Evolutionary conservation across 2,888 invertebrate genomes (phyloP), one percentile per base, ranked within the genome.

Genomic region (Pristionchus entomophagus): DNA sequence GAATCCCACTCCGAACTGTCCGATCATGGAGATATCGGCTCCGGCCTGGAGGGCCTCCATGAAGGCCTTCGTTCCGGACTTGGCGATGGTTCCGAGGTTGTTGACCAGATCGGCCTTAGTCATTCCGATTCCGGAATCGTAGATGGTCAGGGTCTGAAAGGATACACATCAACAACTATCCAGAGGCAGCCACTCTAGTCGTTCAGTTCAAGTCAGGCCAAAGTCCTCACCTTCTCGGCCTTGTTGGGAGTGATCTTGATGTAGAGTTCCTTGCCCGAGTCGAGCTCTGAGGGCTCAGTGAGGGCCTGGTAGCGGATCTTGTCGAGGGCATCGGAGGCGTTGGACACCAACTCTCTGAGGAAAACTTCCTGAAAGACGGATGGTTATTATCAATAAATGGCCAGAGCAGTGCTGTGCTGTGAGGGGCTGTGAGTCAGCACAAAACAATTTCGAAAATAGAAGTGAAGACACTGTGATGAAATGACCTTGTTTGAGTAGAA

Each of bases 1-100:
- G 96, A 99, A 99, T 95, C 99, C 99, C 90, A 99, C 99, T 95
- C 99, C 99, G 95, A 99, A 99, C 95, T 99, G 99, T 95, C 99
- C 99, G 94, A 99, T 99, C 99, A 99, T 99, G 91, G 97, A 97
- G 92, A 99, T 99, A 93, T 99, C 99, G 86, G 99, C 99, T 89
- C 99, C 99, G 89, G 99, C 98, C 93, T 95, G 93, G 85, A 99
- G 95, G 85, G 99, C 99, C 94, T 99, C 99, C 99, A 99, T 99
- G 95, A 99, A 99, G 6, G 99, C 98, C 95, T 99, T 99, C 22
- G 99, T 99, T 91, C 99, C 99, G 85, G 99, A 99, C 94, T 98
- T 98, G 84, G 99, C 99, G 94, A 99, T 99, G 89, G 99, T 99
- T 94, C 98, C 98, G 95, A 98, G 95, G 94, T 98, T 98, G 95